A percentile compares a stretch with the other conserved stretches of the same genome.
phyloP scores from a whole-genome alignment of 2,797 vertebrate genomes.

The Acanthiza pusilla region DNA sequence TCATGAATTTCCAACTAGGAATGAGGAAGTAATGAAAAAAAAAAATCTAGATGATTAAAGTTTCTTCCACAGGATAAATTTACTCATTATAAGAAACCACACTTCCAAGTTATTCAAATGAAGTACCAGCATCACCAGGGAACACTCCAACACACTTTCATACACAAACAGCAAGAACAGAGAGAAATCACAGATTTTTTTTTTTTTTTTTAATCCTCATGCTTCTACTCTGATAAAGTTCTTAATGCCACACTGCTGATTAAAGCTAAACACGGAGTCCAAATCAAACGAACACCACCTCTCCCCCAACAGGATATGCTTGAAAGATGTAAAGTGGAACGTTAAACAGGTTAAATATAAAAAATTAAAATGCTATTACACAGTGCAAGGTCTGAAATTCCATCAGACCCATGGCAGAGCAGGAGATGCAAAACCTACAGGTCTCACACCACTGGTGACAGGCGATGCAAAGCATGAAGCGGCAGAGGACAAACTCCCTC shows the following conservation, averaged over 20 bases:
- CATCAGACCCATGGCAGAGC: neutral
- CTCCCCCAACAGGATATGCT: neutral
- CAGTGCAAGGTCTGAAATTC: neutral
- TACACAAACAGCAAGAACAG: neutral
- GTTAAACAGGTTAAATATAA: neutral
- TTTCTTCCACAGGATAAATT: neutral
- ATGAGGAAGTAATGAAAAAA: neutral
- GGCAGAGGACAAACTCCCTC: neutral
- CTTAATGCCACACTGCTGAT: neutral
- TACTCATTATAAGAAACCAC: neutral
- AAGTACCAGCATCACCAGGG: neutral
- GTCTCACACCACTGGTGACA: neutral
- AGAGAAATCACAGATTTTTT: neutral
- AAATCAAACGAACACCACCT: neutral
- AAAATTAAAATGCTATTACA: neutral
- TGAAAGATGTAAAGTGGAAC: neutral
- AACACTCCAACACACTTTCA: neutral
- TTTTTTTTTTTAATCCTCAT: neutral
- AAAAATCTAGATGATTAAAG: neutral
- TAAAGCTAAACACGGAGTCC: neutral
- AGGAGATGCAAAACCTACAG: neutral
- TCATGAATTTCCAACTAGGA: neutral
- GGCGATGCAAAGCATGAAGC: accelerated
- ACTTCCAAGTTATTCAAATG: neutral
- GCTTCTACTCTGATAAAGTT: neutral